Percentiles rank a stretch among this genome's conserved stretches.
Evolutionary conservation across 1,140 invertebrate species (phyloP).

Genomic region (Sitodiplosis mosellana): DNA sequence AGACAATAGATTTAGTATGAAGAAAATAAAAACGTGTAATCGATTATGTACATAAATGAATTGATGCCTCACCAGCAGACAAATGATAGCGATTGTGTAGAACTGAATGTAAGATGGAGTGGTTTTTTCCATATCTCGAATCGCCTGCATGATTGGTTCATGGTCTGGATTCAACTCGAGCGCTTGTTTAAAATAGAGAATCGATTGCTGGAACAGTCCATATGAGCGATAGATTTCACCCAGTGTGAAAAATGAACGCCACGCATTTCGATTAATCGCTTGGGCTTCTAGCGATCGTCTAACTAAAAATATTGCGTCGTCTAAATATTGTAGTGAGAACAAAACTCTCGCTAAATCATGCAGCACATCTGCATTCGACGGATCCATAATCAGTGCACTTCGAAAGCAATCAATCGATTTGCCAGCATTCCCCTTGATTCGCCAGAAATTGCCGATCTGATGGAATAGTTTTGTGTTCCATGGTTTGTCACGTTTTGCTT

Average conservation of each 20-base stretch:
- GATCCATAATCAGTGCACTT: constrained; percentile 61
- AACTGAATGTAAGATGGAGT: constrained; percentile 48
- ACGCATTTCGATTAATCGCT: constrained; percentile 62
- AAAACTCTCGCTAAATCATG: constrained; percentile 68
- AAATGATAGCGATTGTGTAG: constrained; percentile 69
- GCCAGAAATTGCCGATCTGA: constrained; percentile 77
- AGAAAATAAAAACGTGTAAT: background rate
- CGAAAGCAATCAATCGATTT: constrained; percentile 77
- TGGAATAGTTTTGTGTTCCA: constrained; percentile 72
- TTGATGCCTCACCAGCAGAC: constrained; percentile 48
- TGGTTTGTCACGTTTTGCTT: constrained; percentile 69
- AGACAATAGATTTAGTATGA: background rate
- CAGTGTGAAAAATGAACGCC: constrained; percentile 78
- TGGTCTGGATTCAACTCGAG: constrained; percentile 67
- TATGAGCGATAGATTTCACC: constrained; percentile 72
- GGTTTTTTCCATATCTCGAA: constrained; percentile 59
- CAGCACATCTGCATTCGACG: constrained; percentile 68
- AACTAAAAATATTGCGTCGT: constrained; percentile 73
- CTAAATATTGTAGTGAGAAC: constrained; percentile 68
- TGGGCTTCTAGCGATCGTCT: constrained; percentile 41
- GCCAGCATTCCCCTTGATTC: constrained; percentile 66
- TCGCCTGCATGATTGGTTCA: constrained; percentile 50
- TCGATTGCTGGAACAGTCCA: constrained; percentile 65
- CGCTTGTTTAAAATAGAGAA: constrained; percentile 58
- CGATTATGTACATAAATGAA: background rate